Base-by-base conservation (phyloP, 2,797 vertebrate genomes). In the Enteromius trimaculatus region DNA sequence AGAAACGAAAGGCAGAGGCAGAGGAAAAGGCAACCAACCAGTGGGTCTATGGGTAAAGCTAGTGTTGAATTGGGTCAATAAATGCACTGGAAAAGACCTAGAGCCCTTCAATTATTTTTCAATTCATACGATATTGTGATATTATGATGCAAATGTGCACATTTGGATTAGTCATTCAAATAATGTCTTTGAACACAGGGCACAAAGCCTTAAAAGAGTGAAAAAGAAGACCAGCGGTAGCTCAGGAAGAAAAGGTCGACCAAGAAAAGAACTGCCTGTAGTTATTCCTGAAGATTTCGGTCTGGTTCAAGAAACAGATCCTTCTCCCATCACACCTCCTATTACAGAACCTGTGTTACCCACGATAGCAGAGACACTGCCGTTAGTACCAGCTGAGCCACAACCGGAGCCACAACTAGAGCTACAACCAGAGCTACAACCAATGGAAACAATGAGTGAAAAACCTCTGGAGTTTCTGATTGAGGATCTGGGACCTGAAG, bases 1-100 rank as follows among this genome's bases (percentile, higher is more conserved):
- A 90, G 85, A 98, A 97, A 90, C 97, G 95, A 89, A 98, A 92
- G 90, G 96, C 94, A 0, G 96, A 98, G 92, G 95, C 94, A 1
- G 92, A 95, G 55, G 95, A 96, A 84, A 97, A 96, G 92, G 93
- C 96, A 29, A 95, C 92, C 75, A 86, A 92, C 86, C 95, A 96
- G 90, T 97, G 96, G 96, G 89, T 96, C 91, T 90, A 93, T 75
- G 95, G 96, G 97, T 99, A 98, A 94, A 93, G 91, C 85, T 90
- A 68, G 42, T 79, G 6, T 47, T 66, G 69, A 75, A 26, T 7
- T 65, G 69, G 65, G 62, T 16, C 53, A 62, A 19, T 51, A 70
- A 55, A 70, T 65, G 11, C 39, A 37, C 72, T 49, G 49, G n/a
- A 49, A 77, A 23, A 55, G 71, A 7, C 49, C 47, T 34, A n/a